These are phyloP conservation scores for Pogonomyrmex californicus DNA, from an alignment of 1,140 invertebrate species.

Conservation along the genomic window DNA sequence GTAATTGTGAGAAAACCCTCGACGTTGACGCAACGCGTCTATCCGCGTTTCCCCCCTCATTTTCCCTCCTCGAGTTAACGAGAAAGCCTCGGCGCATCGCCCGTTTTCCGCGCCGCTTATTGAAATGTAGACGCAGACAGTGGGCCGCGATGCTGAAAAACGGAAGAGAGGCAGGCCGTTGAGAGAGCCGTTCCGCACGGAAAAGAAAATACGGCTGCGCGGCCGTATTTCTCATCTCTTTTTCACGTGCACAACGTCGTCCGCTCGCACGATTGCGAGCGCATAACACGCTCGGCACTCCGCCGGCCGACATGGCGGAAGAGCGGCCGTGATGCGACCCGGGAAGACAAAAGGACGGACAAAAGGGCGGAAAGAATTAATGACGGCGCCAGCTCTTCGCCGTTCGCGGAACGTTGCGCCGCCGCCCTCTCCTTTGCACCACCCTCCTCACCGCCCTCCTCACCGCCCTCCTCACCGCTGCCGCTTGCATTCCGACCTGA, in stretches of 20 bases:
- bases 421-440: not conserved
- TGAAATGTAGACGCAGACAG: constrained; percentile 49
- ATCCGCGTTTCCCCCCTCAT: constrained; percentile 14
- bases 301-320: constrained; percentile 63
- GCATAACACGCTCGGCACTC: not conserved
- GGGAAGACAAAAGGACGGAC: constrained; percentile 50
- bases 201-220: not conserved
- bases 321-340: constrained; percentile 23
- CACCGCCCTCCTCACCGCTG: constrained; percentile 4
- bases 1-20: constrained; percentile 47
- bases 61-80: constrained; percentile 35
- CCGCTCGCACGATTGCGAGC: constrained; percentile 3
- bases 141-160: not conserved
- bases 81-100: constrained; percentile 26
- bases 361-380: constrained; percentile 80
- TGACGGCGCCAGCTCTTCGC: constrained; percentile 51
- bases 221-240: not conserved
- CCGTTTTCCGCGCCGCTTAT: constrained; percentile 53
- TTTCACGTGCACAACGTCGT: not conserved
- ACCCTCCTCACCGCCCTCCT: constrained; percentile 8
- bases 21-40: constrained; percentile 34
- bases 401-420: constrained; percentile 35
- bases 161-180: too few species aligned
- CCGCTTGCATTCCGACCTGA: not conserved
- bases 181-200: not conserved